These are phyloP conservation scores for Ciconia nigra DNA, from an alignment of 2,797 vertebrate genomes.

Conservation along the genomic window DNA sequence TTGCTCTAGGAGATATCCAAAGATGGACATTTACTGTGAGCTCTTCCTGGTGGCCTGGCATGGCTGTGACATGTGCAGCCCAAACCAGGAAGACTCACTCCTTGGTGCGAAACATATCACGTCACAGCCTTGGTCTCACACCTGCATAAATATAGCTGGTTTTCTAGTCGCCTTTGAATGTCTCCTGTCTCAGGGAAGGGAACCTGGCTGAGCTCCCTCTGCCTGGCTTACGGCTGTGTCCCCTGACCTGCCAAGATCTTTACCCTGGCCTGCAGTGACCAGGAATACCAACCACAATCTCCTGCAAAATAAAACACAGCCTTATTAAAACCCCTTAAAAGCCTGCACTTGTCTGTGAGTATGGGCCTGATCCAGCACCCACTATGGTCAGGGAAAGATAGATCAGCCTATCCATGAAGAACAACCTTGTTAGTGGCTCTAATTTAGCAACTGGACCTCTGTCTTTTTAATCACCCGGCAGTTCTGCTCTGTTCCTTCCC, in stretches of 20 bases:
- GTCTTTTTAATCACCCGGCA: constrained; percentile 20
- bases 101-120: neutral
- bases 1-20: rapidly evolving
- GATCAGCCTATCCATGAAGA: neutral
- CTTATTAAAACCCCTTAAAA: neutral
- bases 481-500: constrained; percentile 20
- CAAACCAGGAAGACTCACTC: rapidly evolving
- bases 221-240: rapidly evolving
- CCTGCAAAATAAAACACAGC: neutral
- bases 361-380: neutral
- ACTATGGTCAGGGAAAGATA: neutral
- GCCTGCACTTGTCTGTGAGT: neutral
- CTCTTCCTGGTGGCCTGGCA: neutral
- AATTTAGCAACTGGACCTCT: neutral
- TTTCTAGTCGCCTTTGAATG: neutral
- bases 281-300: rapidly evolving
- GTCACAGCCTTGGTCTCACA: neutral
- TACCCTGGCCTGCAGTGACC: neutral
- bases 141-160: rapidly evolving
- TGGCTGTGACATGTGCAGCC: neutral
- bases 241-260: neutral
- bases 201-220: neutral
- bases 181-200: neutral
- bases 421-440: neutral
- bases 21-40: neutral